A percentile compares a stretch with the other conserved stretches of the same genome.
These are phyloP conservation scores for Macropus fuliginosus DNA, from an alignment of 2,797 vertebrate genomes.

Conservation along the genomic window DNA sequence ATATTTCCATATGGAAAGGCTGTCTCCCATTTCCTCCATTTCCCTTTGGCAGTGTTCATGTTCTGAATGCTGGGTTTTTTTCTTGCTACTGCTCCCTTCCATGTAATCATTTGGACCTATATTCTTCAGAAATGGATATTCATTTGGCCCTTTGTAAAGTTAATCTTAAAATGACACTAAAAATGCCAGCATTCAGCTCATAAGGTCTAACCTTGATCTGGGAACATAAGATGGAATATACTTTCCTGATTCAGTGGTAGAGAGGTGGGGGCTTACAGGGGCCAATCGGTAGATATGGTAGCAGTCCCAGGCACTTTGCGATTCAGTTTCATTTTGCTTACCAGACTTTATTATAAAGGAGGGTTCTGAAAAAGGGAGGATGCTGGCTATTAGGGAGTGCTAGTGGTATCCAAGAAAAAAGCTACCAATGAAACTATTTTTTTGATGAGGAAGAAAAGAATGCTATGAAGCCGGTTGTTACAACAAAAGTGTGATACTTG, in stretches of 20 bases:
- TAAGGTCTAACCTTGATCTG: neutral
- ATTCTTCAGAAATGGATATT: neutral
- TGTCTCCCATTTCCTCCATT: conserved; percentile 7
- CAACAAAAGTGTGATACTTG: neutral
- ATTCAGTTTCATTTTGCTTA: neutral
- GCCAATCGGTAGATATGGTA: neutral
- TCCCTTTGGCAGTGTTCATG: conserved; percentile 15
- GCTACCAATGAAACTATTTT: neutral
- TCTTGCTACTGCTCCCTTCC: neutral
- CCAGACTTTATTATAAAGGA: neutral
- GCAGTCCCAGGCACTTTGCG: neutral
- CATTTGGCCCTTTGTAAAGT: neutral
- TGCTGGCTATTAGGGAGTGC: neutral
- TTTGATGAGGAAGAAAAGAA: neutral
- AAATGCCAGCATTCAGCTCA: neutral
- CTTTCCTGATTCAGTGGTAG: neutral
- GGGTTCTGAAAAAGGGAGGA: neutral
- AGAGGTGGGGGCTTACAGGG: neutral
- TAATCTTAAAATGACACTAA: neutral
- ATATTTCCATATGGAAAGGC: conserved; percentile 13
- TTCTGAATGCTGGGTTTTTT: neutral
- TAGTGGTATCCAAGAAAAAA: neutral
- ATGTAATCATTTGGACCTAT: neutral
- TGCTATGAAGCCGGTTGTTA: neutral
- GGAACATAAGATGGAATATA: neutral